A percentile compares a stretch with the other conserved stretches of the same genome.
phyloP scores from a whole-genome alignment of 2,113 vertebrate genomes.

The Gambusia holbrooki region DNA sequence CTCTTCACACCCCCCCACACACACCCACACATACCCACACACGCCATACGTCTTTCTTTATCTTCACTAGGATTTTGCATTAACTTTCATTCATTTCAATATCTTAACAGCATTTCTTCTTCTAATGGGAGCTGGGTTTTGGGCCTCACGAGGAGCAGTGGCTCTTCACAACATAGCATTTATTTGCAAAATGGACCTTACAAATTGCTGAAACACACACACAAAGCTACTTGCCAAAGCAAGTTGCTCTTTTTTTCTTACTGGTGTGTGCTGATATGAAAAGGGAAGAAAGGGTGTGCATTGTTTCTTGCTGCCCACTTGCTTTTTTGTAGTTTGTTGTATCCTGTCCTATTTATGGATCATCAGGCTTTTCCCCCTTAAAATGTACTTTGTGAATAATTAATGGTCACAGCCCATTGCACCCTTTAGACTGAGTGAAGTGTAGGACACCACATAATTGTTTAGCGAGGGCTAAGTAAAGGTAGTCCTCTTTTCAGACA shows the following conservation, averaged over 20 bases:
- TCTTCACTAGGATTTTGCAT: neutral
- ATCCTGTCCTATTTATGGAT: constrained; percentile 69
- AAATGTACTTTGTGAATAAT: constrained; percentile 69
- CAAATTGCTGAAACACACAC: neutral
- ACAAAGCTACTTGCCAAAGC: neutral
- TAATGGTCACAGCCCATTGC: constrained; percentile 66
- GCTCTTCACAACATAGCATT: too few relatives aligned
- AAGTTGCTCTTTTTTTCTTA: neutral
- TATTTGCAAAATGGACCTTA: too few relatives aligned
- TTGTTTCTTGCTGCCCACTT: constrained; percentile 4
- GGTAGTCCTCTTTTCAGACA: neutral
- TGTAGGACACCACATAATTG: constrained; percentile 39
- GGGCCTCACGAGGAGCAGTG: too few relatives aligned
- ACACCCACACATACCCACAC: too few relatives aligned
- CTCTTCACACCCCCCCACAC: too few relatives aligned
- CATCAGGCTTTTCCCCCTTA: constrained; percentile 62
- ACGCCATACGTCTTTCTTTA: too few relatives aligned
- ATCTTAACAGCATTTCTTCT: too few relatives aligned
- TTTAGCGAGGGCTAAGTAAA: constrained; percentile 27
- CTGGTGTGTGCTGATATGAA: neutral
- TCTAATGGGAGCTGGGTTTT: too few relatives aligned
- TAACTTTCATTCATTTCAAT: neutral
- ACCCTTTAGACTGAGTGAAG: constrained; percentile 54
- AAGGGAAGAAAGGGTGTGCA: neutral
- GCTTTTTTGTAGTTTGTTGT: constrained; percentile 41